Conservation (phyloP, 2,797 vertebrate genomes). For the Typhlichthys eigenmanni region DNA sequence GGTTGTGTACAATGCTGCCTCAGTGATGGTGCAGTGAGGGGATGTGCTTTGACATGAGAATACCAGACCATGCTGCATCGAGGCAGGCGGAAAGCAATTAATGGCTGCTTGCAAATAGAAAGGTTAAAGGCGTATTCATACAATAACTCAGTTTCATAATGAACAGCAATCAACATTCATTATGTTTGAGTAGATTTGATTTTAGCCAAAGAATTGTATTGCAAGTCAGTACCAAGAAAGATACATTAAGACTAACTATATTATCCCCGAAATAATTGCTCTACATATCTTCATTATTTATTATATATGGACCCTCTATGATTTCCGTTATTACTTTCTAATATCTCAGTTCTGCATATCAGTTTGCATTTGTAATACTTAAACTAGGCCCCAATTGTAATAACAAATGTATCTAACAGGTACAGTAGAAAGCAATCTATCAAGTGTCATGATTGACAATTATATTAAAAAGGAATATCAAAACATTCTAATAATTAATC, state of each 20-base stretch:
- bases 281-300: conserved; percentile 75
- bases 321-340: conserved; percentile 71
- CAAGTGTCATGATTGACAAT: conserved; percentile 49
- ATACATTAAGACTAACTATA: conserved; percentile 70
- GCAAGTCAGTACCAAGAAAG: conserved; percentile 74
- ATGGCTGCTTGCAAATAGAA: conserved; percentile 66
- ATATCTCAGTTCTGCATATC: conserved; percentile 70
- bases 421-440: conserved; percentile 48
- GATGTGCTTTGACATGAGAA: conserved; percentile 69
- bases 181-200: conserved; percentile 68
- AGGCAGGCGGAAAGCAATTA: conserved; percentile 46
- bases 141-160: conserved; percentile 44
- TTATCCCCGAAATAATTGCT: conserved; percentile 69
- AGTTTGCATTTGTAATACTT: conserved; percentile 63
- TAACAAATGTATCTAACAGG: conserved; percentile 39
- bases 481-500: conserved; percentile 36
- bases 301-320: conserved; percentile 67
- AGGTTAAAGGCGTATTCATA: conserved; percentile 52
- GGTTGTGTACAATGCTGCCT: conserved; percentile 75
- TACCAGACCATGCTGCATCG: conserved; percentile 61
- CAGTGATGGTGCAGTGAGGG: conserved; percentile 70
- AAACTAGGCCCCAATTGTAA: conserved; percentile 42
- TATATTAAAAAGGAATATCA: conserved; percentile 54
- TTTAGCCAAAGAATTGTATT: conserved; percentile 79
- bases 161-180: conserved; percentile 61